Base-by-base conservation (phyloP, 2,797 vertebrate genomes). In the Emys orbicularis region DNA sequence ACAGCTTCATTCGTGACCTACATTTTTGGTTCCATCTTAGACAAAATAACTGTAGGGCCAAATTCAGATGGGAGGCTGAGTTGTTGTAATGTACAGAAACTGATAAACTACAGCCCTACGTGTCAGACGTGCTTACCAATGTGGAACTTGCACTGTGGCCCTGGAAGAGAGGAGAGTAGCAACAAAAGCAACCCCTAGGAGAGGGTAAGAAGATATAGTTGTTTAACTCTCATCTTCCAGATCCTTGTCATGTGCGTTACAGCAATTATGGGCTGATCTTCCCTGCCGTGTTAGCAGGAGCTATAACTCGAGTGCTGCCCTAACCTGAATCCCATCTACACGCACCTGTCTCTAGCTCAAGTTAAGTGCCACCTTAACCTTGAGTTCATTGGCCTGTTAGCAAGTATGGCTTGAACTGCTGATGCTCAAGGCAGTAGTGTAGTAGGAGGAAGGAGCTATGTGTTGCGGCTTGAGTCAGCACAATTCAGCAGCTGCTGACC, bases 231-330 rank as follows among this genome's bases (percentile, higher is more conserved):
- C 12, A 5, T 86, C 89, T 87, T 90, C 65, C n/a, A 13, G 3
- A 13, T 0, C 7, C 0, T 0, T 11, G 54, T 8, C 1, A 57
- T 41, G 59, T 0, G 0, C 80, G 44, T 72, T 1, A 50, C 29
- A 12, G 44, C 13, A 16, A 27, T 16, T 13, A 29, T 27, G 23
- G 44, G 21, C 72, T 44, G 37, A 27, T 74, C 12, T 74, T 44
- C 72, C 25, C 41, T 41, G 74, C 25, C 9, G 44, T 7, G 27
- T 7, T 13, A 76, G 25, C 25, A 29, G 41, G 27, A 44, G 44
- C 25, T 44, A 8, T 15, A 47, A 47, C 41, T 76, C 4, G 25
- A 27, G 74, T 5, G 44, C 23, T 76, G 74, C 74, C 27, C 74
- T 25, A 12, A 29, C 44, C n/a, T 19, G 4, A 21, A 37, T 29